A percentile compares a stretch with the other conserved stretches of the same genome.
Evolutionary conservation across 2,888 invertebrate genomes (phyloP).

Genomic region (Pollenia labialis): DNA sequence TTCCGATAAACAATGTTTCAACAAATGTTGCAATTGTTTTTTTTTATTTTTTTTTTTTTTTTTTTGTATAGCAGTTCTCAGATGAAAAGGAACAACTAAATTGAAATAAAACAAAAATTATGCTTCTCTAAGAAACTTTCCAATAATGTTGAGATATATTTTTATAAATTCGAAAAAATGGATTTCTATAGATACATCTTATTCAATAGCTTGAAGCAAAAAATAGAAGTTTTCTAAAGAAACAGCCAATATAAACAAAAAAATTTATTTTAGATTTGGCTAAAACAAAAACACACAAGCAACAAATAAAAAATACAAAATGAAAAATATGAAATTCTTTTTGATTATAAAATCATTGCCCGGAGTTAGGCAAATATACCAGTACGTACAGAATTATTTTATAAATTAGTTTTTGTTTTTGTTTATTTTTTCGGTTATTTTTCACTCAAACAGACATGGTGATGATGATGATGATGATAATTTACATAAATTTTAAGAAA

Average conservation of each 20-base stretch:
- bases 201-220: background rate
- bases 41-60: no score
- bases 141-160: constrained; percentile 20
- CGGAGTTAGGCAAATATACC: background rate
- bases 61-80: background rate
- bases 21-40: constrained; percentile 31
- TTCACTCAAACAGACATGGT: constrained; percentile 1
- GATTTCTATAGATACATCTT: constrained; percentile 23
- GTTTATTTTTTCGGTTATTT: background rate
- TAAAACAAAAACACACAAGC: background rate
- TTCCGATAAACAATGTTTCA: constrained; percentile 19
- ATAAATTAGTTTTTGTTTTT: constrained; percentile 30
- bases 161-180: constrained; percentile 13
- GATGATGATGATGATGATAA: background rate
- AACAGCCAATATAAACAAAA: constrained; percentile 26
- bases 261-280: constrained; percentile 2
- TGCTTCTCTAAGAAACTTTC: constrained; percentile 11
- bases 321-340: constrained; percentile 14
- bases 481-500: constrained; percentile 15
- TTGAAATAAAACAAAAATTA: constrained; percentile 2
- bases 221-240: background rate
- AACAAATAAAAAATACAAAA: background rate
- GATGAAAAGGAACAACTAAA: background rate
- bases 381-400: background rate
- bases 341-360: constrained; percentile 23